Percentiles rank a stretch among this genome's conserved stretches.
Conservation (phyloP, 1,140 invertebrate genomes). For the Acyrthosiphon pisum region DNA sequence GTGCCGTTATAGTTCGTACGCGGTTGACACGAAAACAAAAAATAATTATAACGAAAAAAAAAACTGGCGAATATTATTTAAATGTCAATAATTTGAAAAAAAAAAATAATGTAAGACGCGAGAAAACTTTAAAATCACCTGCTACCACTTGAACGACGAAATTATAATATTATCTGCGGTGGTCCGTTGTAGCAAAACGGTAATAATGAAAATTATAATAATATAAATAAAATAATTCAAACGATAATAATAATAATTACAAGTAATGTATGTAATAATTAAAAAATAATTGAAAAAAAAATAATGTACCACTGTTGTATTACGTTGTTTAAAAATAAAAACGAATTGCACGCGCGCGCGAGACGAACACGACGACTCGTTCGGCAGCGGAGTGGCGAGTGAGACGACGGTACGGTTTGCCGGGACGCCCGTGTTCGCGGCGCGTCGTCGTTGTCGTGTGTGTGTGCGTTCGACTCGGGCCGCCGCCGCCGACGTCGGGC, state of each 20-base stretch:
- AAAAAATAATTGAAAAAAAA: neutral
- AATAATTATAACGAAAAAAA: neutral
- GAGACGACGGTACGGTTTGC: neutral
- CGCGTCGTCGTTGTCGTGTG: neutral
- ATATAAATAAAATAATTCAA: neutral
- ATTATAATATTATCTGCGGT: neutral
- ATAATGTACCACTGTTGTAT: neutral
- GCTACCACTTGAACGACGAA: neutral
- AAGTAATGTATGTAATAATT: neutral
- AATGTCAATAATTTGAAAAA: neutral
- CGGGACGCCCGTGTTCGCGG: constrained; percentile 4
- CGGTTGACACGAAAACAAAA: neutral
- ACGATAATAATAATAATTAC: neutral
- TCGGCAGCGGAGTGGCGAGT: constrained; percentile 19
- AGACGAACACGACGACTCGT: constrained; percentile 1
- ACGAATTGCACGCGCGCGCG: neutral
- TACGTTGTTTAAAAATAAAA: constrained; percentile 8
- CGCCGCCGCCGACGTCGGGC: neutral
- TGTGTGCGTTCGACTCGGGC: neutral
- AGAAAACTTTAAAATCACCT: neutral
- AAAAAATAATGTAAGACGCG: constrained; percentile 2
- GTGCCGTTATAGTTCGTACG: neutral
- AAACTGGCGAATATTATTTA: neutral
- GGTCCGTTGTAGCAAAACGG: neutral
- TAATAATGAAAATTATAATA: neutral